Conservation (phyloP, 2,113 vertebrate species). For the Hypomesus transpacificus region DNA sequence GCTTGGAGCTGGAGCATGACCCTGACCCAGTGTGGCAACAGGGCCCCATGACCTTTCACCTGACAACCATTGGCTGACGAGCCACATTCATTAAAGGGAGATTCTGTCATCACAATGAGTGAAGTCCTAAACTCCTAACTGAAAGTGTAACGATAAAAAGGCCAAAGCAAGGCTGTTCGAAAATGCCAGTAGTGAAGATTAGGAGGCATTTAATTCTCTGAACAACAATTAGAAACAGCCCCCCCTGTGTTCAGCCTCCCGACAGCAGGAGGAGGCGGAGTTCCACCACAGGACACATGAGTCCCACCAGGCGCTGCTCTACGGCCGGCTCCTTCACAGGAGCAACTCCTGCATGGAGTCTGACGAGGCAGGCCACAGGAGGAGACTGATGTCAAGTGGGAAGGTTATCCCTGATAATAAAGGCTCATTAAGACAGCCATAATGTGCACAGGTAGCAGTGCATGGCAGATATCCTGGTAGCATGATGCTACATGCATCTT, state of each 20-base stretch:
- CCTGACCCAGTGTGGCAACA: constrained; percentile 13
- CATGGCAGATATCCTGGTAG: too few species aligned
- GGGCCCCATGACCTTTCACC: constrained; percentile 5
- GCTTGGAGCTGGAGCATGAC: not conserved
- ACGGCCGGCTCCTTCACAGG: constrained; percentile 24
- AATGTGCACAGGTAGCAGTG: too few species aligned
- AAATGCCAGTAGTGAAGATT: not conserved
- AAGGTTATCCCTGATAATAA: too few species aligned
- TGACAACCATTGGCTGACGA: constrained; percentile 32
- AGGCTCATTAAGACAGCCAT: too few species aligned
- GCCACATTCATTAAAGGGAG: too few species aligned
- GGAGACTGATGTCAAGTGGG: too few species aligned
- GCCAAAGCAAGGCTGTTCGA: not conserved
- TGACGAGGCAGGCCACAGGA: constrained; percentile 12
- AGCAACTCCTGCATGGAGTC: constrained; percentile 14
- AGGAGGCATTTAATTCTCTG: not conserved
- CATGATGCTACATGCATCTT: too few species aligned
- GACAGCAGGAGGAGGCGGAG: constrained; percentile 5
- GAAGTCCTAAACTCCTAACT: too few species aligned
- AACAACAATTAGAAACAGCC: constrained; percentile 29
- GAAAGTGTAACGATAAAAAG: not conserved
- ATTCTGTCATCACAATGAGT: too few species aligned
- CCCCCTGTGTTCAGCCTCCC: constrained; percentile 11
- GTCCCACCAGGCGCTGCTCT: constrained; percentile 8
- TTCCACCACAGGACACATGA: constrained; percentile 15